phyloP scores from a whole-genome alignment of 2,797 vertebrate genomes.

The Sternarchorhynchus goeldii region DNA sequence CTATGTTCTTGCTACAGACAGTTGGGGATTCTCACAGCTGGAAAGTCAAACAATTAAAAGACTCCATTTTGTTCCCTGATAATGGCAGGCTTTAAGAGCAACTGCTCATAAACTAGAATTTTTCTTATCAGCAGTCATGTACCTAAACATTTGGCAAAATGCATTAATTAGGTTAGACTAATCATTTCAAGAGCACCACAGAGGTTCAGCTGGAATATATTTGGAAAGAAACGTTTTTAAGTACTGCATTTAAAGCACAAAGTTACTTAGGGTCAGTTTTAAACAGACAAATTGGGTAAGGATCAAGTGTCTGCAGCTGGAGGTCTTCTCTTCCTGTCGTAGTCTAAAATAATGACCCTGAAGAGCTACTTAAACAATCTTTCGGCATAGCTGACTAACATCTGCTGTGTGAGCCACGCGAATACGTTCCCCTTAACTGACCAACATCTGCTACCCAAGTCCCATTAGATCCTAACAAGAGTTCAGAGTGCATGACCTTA shows the following conservation, averaged over 20 bases:
- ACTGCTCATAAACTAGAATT: not conserved
- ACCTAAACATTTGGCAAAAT: not conserved
- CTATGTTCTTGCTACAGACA: not conserved
- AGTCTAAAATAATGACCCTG: slow-evolving; percentile 33
- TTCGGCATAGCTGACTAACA: slow-evolving; percentile 1
- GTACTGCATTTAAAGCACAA: slow-evolving; percentile 8
- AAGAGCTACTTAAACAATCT: slow-evolving; percentile 49
- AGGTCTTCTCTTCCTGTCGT: slow-evolving; percentile 30
- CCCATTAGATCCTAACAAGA: not conserved
- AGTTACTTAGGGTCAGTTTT: slow-evolving; percentile 14
- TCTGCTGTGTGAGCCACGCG: slow-evolving; percentile 5
- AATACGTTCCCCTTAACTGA: slow-evolving; percentile 16
- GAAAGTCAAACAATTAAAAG: not conserved
- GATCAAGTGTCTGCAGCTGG: slow-evolving; percentile 49
- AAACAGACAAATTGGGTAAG: slow-evolving; percentile 36
- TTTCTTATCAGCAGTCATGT: not conserved
- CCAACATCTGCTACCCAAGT: slow-evolving; percentile 17
- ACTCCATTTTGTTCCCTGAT: not conserved
- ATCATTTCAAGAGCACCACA: not conserved
- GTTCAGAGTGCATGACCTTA: slow-evolving; percentile 2
- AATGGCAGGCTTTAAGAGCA: not conserved
- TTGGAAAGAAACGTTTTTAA: slow-evolving; percentile 16
- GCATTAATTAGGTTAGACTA: not conserved
- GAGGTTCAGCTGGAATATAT: slow-evolving; percentile 35
- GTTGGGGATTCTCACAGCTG: not conserved